Percentiles rank a stretch among this genome's conserved stretches.
These are phyloP conservation scores for Xestia sexstrigata DNA, from an alignment of 2,888 invertebrate species.

Conservation along the genomic window DNA sequence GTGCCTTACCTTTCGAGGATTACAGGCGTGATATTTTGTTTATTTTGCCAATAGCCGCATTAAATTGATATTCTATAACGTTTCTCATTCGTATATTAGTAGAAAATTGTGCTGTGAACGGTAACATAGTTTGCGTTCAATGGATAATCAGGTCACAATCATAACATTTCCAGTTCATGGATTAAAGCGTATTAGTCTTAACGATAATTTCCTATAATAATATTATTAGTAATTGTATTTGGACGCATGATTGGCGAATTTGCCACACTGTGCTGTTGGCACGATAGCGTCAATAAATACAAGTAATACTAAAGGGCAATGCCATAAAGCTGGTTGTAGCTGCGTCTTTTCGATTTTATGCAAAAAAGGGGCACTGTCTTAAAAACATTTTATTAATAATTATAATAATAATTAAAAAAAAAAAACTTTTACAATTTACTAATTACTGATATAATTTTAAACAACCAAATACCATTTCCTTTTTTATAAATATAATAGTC, in stretches of 20 bases:
- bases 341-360: neutral
- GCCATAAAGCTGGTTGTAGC: neutral
- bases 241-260: neutral
- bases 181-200: slow-evolving; percentile 19
- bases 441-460: too few species aligned
- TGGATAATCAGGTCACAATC: slow-evolving; percentile 36
- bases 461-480: too few species aligned
- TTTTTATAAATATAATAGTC: too few species aligned
- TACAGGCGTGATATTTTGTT: neutral
- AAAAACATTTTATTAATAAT: too few species aligned
- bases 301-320: neutral
- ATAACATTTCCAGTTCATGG: slow-evolving; percentile 29
- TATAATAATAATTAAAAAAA: too few species aligned
- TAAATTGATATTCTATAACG: neutral
- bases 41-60: neutral
- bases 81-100: neutral
- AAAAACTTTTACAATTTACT: too few species aligned
- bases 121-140: slow-evolving; percentile 27
- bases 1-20: too few species aligned
- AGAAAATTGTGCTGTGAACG: slow-evolving; percentile 4
- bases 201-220: slow-evolving; percentile 25
- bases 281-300: neutral
- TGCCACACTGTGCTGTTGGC: neutral
- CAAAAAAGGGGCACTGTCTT: neutral
- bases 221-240: slow-evolving; percentile 10